A percentile compares a stretch with the other conserved stretches of the same genome.
Evolutionary conservation across 1,140 invertebrate species (phyloP).

Genomic region (Aphaenogaster rudis): DNA sequence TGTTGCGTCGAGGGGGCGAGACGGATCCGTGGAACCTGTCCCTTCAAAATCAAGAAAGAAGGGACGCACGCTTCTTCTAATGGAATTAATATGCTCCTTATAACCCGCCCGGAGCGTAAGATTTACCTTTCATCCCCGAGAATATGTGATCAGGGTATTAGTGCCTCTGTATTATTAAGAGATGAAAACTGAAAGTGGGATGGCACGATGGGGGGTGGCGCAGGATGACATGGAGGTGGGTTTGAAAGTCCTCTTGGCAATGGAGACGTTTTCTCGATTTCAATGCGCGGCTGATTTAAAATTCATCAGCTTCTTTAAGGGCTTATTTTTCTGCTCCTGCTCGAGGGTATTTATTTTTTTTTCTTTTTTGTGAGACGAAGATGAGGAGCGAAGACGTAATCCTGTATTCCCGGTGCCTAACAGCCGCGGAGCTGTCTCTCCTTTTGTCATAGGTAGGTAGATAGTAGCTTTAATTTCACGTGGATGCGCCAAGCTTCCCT

Average conservation of each 20-base stretch:
- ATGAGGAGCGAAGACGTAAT: slow-evolving; percentile 73
- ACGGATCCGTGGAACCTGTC: slow-evolving; percentile 42
- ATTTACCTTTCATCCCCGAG: slow-evolving; percentile 85
- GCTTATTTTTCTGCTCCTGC: slow-evolving; percentile 86
- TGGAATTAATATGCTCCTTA: slow-evolving; percentile 82
- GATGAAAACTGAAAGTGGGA: slow-evolving; percentile 82
- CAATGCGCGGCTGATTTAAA: slow-evolving; percentile 86
- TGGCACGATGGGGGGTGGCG: slow-evolving; percentile 23
- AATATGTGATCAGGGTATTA: slow-evolving; percentile 87
- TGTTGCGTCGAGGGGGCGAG: slow-evolving; percentile 24
- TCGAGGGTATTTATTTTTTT: slow-evolving; percentile 85
- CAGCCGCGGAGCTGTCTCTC: slow-evolving; percentile 51
- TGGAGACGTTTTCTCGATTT: slow-evolving; percentile 85
- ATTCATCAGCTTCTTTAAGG: slow-evolving; percentile 87
- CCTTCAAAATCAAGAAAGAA: slow-evolving; percentile 41
- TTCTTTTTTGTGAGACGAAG: slow-evolving; percentile 64
- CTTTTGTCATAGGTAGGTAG: slow-evolving; percentile 65
- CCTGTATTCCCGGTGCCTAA: slow-evolving; percentile 73
- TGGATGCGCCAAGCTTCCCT: slow-evolving; percentile 44
- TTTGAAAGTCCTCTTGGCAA: slow-evolving; percentile 83
- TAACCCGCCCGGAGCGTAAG: slow-evolving; percentile 82
- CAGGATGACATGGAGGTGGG: slow-evolving; percentile 59
- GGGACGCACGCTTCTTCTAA: slow-evolving; percentile 75
- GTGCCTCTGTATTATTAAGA: slow-evolving; percentile 86
- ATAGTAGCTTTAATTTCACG: slow-evolving; percentile 73